Conservation (phyloP, 2,888 invertebrate species). For the Sicus ferrugineus region DNA sequence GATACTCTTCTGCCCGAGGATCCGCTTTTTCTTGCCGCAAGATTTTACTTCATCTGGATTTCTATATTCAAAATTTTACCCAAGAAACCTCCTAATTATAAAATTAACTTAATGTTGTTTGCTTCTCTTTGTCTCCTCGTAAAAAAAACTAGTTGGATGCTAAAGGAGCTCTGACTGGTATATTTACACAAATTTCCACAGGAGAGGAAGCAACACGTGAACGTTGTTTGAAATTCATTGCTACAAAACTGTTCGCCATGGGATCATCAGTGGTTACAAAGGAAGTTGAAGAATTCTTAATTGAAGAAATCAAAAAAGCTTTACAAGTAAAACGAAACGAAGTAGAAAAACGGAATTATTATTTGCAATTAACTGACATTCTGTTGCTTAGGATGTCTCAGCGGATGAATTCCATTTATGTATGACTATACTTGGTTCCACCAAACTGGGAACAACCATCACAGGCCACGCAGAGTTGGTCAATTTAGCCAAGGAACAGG, state of each 20-base stretch:
- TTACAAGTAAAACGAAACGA: slow-evolving; percentile 69
- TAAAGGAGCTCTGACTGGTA: slow-evolving; percentile 71
- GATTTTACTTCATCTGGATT: too few relatives aligned
- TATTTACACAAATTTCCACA: slow-evolving; percentile 74
- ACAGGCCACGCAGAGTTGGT: slow-evolving; percentile 87
- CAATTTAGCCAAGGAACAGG: slow-evolving; percentile 84
- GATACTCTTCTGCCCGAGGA: too few relatives aligned
- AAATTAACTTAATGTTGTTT: background rate
- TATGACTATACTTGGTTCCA: slow-evolving; percentile 84
- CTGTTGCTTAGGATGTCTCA: slow-evolving; percentile 76
- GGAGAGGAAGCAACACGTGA: slow-evolving; percentile 82
- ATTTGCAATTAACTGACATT: background rate
- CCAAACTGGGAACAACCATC: slow-evolving; percentile 82
- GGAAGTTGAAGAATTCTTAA: slow-evolving; percentile 85
- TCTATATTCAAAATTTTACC: too few relatives aligned
- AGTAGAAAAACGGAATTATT: slow-evolving; percentile 7
- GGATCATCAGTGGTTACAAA: slow-evolving; percentile 80
- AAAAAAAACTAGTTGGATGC: slow-evolving; percentile 57
- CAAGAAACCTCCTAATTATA: too few relatives aligned
- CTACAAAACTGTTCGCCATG: slow-evolving; percentile 81
- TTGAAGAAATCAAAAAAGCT: slow-evolving; percentile 86
- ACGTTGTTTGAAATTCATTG: slow-evolving; percentile 85
- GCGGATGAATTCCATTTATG: slow-evolving; percentile 91
- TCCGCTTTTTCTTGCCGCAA: too few relatives aligned
- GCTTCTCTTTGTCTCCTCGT: background rate